These are phyloP conservation scores for Lepidurus arcticus DNA, from an alignment of 1,140 invertebrate species.

Conservation along the genomic window DNA sequence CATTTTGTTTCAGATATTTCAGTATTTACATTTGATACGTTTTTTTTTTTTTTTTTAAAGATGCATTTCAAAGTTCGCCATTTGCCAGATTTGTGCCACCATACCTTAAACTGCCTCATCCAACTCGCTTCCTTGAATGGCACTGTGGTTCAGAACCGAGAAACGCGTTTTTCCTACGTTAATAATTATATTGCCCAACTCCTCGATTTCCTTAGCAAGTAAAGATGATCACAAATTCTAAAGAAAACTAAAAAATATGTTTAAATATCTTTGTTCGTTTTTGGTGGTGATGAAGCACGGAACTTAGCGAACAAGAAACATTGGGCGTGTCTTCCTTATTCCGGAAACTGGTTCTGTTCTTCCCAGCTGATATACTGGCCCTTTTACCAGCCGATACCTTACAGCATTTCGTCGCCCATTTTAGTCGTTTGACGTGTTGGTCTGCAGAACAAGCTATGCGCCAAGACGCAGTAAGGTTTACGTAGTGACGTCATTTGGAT, in stretches of 20 bases:
- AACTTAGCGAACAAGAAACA: constrained; percentile 46
- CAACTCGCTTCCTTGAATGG: constrained; percentile 75
- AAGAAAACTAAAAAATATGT: not conserved
- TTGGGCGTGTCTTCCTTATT: constrained; percentile 49
- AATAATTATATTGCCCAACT: constrained; percentile 63
- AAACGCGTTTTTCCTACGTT: constrained; percentile 61
- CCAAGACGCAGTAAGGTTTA: constrained; percentile 62
- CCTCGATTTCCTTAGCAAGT: constrained; percentile 56
- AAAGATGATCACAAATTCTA: not conserved
- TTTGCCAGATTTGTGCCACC: constrained; percentile 64
- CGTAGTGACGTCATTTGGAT: constrained; percentile 17
- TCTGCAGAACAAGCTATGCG: constrained; percentile 64
- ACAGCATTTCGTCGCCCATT: constrained; percentile 53
- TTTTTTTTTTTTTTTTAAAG: constrained; percentile 43
- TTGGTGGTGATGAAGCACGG: constrained; percentile 40
- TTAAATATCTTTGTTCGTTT: not conserved
- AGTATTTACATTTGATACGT: constrained; percentile 9
- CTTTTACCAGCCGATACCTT: constrained; percentile 47
- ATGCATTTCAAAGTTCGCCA: constrained; percentile 73
- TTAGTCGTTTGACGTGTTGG: constrained; percentile 64
- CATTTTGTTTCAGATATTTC: not conserved
- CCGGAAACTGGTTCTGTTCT: constrained; percentile 54
- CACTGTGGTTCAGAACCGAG: constrained; percentile 53
- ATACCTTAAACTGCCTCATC: constrained; percentile 69
- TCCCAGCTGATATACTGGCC: constrained; percentile 47